Percentiles rank a stretch among this genome's conserved stretches.
phyloP scores from a whole-genome alignment of 1,140 invertebrate species.

The Cephus cinctus region DNA sequence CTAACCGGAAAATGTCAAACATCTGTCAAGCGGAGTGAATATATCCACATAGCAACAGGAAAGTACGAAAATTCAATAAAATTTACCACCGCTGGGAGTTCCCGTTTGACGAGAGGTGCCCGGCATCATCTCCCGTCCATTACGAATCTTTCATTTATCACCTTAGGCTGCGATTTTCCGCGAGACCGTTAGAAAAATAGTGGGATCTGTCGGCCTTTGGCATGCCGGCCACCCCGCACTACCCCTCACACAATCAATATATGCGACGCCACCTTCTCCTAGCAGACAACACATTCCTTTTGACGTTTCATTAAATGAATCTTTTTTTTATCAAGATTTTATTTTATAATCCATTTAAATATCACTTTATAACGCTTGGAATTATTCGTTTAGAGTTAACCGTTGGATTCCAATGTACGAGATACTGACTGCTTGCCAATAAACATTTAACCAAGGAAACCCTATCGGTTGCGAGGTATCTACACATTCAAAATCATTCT shows the following conservation, averaged over 20 bases:
- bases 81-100: conserved; percentile 41
- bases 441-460: too few species aligned
- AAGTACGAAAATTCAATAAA: neutral
- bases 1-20: conserved; percentile 25
- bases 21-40: conserved; percentile 35
- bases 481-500: too few species aligned
- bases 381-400: too few species aligned
- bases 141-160: neutral
- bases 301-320: too few species aligned
- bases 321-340: too few species aligned
- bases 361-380: too few species aligned
- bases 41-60: conserved; percentile 8
- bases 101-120: conserved; percentile 44
- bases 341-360: too few species aligned
- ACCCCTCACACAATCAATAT: conserved; percentile 20
- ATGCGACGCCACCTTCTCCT: conserved; percentile 19
- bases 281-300: conserved; percentile 11
- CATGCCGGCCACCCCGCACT: conserved; percentile 6
- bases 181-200: neutral
- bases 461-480: too few species aligned
- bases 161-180: neutral
- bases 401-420: too few species aligned
- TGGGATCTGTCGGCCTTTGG: conserved; percentile 3
- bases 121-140: conserved; percentile 51
- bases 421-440: too few species aligned